phyloP scores from a whole-genome alignment of 2,888 invertebrate genomes.

The Dioctria linearis region DNA sequence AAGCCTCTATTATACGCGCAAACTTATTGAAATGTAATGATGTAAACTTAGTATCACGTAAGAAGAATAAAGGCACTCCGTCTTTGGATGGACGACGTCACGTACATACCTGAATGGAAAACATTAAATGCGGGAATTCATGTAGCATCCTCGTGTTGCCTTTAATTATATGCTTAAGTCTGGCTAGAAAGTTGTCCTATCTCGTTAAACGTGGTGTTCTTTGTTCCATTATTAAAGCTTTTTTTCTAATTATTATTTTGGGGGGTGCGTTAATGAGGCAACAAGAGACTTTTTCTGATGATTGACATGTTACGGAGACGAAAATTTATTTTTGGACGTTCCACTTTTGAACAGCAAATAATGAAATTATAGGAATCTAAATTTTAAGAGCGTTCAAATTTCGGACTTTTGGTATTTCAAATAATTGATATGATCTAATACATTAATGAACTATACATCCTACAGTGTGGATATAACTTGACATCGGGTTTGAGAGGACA shows the following conservation, averaged over 20 bases:
- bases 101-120: neutral
- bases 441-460: no score
- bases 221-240: conserved; percentile 26
- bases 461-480: no score
- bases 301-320: no score
- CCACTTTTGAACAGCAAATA: no score
- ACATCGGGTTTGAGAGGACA: no score
- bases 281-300: neutral
- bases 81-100: conserved; percentile 15
- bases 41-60: conserved; percentile 40
- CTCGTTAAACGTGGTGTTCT: neutral
- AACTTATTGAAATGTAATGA: conserved; percentile 50
- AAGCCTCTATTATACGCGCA: conserved; percentile 19
- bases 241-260: conserved; percentile 8
- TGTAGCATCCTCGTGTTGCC: neutral
- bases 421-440: no score
- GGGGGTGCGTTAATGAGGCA: conserved; percentile 26
- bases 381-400: no score
- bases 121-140: neutral
- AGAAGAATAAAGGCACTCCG: conserved; percentile 39
- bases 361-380: no score
- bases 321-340: no score
- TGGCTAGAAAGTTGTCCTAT: neutral
- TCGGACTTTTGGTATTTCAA: no score
- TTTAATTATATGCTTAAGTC: neutral